Evolutionary conservation across 1,140 invertebrate genomes (phyloP).

Genomic region (Ganaspis sp.): DNA sequence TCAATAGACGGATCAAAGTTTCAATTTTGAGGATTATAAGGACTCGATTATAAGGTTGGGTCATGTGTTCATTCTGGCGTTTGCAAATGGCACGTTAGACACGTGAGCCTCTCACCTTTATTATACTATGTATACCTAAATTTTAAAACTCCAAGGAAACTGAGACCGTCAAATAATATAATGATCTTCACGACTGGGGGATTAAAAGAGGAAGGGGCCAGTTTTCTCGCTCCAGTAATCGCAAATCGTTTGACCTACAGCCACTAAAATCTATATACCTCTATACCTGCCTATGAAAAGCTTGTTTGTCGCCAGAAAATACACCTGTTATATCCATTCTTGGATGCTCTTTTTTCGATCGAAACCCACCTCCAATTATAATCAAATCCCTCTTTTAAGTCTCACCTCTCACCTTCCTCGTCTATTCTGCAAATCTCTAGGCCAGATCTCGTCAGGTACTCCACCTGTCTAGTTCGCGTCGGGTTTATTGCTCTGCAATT

Average conservation of each 20-base stretch:
- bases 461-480: not conserved
- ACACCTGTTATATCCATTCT: conserved; percentile 8
- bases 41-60: conserved; percentile 17
- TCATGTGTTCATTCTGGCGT: conserved; percentile 48
- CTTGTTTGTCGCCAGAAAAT: conserved; percentile 22
- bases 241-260: conserved; percentile 64
- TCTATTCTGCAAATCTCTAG: not conserved
- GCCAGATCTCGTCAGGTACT: conserved; percentile 16
- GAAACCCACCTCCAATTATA: not conserved
- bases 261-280: not conserved
- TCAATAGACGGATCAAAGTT: conserved; percentile 7
- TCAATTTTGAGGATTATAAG: conserved; percentile 10
- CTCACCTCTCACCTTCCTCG: conserved; percentile 4
- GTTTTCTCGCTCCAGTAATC: conserved; percentile 68
- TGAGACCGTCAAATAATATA: conserved; percentile 43
- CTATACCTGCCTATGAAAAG: conserved; percentile 29
- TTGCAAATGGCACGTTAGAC: conserved; percentile 40
- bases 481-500: not conserved
- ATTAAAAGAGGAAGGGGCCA: conserved; percentile 57
- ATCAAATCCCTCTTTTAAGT: conserved; percentile 10
- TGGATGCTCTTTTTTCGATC: conserved; percentile 2
- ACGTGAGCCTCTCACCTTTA: not conserved
- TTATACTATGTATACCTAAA: not conserved
- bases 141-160: not conserved
- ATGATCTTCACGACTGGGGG: conserved; percentile 37